Conservation (phyloP, 1,140 invertebrate genomes). For the Drosophila sechellia region DNA sequence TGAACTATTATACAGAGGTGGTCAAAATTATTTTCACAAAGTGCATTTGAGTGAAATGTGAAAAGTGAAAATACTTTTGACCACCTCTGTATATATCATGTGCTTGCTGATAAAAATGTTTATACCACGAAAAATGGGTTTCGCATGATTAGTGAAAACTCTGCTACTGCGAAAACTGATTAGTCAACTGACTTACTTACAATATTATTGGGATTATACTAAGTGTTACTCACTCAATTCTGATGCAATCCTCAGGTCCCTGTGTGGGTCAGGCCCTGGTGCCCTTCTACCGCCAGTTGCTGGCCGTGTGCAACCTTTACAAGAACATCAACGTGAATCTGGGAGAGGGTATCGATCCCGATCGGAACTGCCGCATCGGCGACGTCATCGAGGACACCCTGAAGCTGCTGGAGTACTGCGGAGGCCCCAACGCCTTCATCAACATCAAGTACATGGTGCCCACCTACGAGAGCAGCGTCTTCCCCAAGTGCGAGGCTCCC, state of each 20-base stretch:
- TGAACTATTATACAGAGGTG: too few species aligned
- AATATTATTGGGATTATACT: too few species aligned
- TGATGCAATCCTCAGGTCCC: constrained; percentile 47
- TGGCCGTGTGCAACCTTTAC: constrained; percentile 95
- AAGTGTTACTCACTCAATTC: too few species aligned
- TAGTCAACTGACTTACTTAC: too few species aligned
- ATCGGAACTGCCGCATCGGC: constrained; percentile 92
- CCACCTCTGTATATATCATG: too few species aligned
- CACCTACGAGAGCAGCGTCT: constrained; percentile 96
- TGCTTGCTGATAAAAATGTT: neutral
- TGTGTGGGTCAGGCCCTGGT: constrained; percentile 93
- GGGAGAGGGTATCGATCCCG: constrained; percentile 92
- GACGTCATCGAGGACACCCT: constrained; percentile 97
- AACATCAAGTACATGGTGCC: constrained; percentile 99
- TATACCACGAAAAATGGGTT: neutral
- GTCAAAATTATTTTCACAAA: too few species aligned
- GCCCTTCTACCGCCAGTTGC: constrained; percentile 96
- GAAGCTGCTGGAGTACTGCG: constrained; percentile 94
- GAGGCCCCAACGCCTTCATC: constrained; percentile 97
- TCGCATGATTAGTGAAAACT: neutral
- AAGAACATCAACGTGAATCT: constrained; percentile 93
- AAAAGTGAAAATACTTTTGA: too few species aligned
- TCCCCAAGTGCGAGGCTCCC: constrained; percentile 59
- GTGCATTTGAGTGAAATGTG: too few species aligned
- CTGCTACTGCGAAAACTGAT: neutral